Base-by-base conservation (phyloP, 1,140 invertebrate species). In the Pinna nobilis region DNA sequence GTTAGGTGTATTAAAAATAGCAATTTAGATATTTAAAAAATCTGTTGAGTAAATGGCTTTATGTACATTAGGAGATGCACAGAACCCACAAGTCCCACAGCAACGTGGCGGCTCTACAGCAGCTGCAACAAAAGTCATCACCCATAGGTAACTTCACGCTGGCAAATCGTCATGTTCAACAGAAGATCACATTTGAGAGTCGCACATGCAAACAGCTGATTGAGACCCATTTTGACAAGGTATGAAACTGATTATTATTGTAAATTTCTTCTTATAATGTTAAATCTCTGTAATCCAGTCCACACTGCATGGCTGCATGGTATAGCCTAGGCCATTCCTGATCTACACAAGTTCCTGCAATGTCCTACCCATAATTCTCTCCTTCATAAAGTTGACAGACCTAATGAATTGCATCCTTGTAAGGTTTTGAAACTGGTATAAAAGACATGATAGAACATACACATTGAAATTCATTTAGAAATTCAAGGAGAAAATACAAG, bases 201-300 rank as follows among this genome's bases (percentile, higher is more conserved):
- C 92, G 93, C 13, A 94, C 95, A 23, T 98, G 97, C 82, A 92
- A 94, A 51, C 92, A 94, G 74, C 89, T 99, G 15, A 93, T 99
- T 63, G 90, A 90, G 32, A 94, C 97, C 63, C 93, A 97, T 81
- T 95, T 96, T 89, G 93, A 94, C 74, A 93, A 93, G 74, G 95
- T 98, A 66, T 15, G 20, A 53, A 33, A n/a, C 23, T n/a, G 30
- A 59, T n/a, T 33, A 35, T 15, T 20, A 59, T 18, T 35, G 9
- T 35, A 6, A 59, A n/a, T 20, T 20, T 23, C 2, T 13, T 2
- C 5, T 37, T n/a, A 44, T 23, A 11, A 25, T 61, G 13, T 13
- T 9, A 11, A 9, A 61, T 41, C 7, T 23, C 5, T 13, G 2
- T 41, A 44, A 44, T 44, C 7, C 7, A 44, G 39, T 44, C 7